Base-by-base conservation (phyloP, 2,888 invertebrate species). In the Sympetrum striolatum region DNA sequence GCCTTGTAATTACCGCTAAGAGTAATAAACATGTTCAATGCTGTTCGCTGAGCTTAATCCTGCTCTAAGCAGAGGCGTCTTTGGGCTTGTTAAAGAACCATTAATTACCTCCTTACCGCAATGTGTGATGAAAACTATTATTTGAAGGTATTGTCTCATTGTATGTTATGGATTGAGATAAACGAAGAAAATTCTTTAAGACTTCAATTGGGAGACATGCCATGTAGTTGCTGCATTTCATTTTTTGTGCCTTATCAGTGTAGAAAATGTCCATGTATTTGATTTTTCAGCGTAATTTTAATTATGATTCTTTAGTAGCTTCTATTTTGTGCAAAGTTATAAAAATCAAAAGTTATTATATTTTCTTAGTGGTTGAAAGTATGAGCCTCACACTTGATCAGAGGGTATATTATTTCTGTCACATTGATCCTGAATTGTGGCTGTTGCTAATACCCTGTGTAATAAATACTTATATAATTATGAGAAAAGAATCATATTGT, bases 1-100 rank as follows among this genome's bases (percentile, higher is more conserved):
- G 86, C 86, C 86, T 86, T 86, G 86, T 86, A 86, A 60, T 86
- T 86, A 86, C 37, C 86, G 86, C 86, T 86, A 60, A 60, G 53
- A 86, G 86, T 86, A 86, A 86, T 86, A 86, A 86, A 86, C 86
- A 86, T 86, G 86, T 86, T 86, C 86, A 60, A 86, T 86, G 58
- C 35, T 86, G 86, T 86, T 86, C 37, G 86, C 86, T 86, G 86
- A 86, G 86, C 86, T 86, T 86, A 86, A 37, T 86, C 60, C 86
- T 86, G 86, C 86, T n/a, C 35, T n/a, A 48, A 37, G 60, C 86
- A 39, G 86, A 86, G 60, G 25, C 86, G 64, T 86, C 58, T 86
- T 64, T 64, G 86, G 82, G 86, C 86, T 86, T 86, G 60, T 86
- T 64, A 60, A 64, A 37, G 86, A 86, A 86, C 86, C 86, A 86